Conservation (phyloP, 1,140 invertebrate genomes). For the Araneus ventricosus region DNA sequence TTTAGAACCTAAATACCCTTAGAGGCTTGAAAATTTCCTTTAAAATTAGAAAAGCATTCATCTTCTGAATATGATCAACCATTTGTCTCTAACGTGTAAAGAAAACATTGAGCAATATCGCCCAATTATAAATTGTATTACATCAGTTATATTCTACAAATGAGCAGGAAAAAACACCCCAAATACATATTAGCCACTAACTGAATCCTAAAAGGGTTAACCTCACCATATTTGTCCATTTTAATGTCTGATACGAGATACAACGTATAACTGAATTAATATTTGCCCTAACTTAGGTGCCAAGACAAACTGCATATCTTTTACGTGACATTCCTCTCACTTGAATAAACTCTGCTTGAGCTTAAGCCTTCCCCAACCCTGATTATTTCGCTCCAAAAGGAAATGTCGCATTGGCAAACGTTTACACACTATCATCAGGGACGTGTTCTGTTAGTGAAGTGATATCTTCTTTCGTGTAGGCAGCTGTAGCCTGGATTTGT, state of each 20-base stretch:
- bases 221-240: background rate
- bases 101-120: too few species aligned
- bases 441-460: conserved; percentile 13
- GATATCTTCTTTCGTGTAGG: conserved; percentile 31
- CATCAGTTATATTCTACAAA: too few species aligned
- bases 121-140: too few species aligned
- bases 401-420: conserved; percentile 33
- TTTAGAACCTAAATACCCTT: too few species aligned
- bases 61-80: too few species aligned
- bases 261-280: background rate
- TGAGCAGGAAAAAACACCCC: background rate
- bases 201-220: background rate
- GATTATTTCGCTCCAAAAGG: conserved; percentile 1
- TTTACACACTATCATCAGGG: conserved; percentile 29
- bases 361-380: background rate
- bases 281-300: conserved; percentile 8
- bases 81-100: too few species aligned
- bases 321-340: conserved; percentile 25
- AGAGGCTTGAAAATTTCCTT: too few species aligned
- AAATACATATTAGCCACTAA: background rate
- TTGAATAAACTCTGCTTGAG: background rate
- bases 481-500: conserved; percentile 10
- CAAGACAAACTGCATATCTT: conserved; percentile 7
- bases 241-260: background rate
- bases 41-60: too few species aligned